These are phyloP conservation scores for Hormiphora californensis DNA, from an alignment of 37 sponge, comb jelly and placozoan genomes.

Conservation along the genomic window DNA sequence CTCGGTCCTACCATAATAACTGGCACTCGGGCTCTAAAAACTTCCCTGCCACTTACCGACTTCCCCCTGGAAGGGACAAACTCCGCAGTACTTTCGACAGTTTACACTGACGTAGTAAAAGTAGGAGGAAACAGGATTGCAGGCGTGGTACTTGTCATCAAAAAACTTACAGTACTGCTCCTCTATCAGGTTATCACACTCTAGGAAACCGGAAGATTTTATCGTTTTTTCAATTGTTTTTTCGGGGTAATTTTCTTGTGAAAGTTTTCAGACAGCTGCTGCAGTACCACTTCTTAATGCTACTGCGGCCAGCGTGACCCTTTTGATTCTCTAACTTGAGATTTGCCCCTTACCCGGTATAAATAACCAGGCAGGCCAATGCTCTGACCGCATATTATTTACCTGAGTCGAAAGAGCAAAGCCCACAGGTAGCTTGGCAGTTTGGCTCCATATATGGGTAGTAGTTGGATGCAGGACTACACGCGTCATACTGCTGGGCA, in stretches of 20 bases:
- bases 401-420: conserved; percentile 3
- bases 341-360: too few species aligned
- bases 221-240: too few species aligned
- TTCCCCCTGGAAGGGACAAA: not conserved
- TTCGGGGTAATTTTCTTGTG: too few species aligned
- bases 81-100: not conserved
- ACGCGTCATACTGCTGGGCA: not conserved
- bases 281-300: too few species aligned
- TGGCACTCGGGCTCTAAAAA: too few species aligned
- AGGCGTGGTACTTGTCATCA: conserved; percentile 8
- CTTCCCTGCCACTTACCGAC: conserved; percentile 13
- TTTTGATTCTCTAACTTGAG: too few species aligned
- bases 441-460: not conserved
- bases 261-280: too few species aligned
- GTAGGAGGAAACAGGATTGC: conserved; percentile 6
- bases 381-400: too few species aligned
- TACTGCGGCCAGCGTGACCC: too few species aligned
- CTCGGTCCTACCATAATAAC: too few species aligned
- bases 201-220: too few species aligned
- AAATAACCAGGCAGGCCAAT: too few species aligned
- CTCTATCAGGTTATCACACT: not conserved
- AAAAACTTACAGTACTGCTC: conserved; percentile 3
- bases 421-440: not conserved
- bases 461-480: not conserved
- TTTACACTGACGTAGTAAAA: conserved; percentile 11